Base-by-base conservation (phyloP, 64 coral and sea anemone species). In the Actinia equina region DNA sequence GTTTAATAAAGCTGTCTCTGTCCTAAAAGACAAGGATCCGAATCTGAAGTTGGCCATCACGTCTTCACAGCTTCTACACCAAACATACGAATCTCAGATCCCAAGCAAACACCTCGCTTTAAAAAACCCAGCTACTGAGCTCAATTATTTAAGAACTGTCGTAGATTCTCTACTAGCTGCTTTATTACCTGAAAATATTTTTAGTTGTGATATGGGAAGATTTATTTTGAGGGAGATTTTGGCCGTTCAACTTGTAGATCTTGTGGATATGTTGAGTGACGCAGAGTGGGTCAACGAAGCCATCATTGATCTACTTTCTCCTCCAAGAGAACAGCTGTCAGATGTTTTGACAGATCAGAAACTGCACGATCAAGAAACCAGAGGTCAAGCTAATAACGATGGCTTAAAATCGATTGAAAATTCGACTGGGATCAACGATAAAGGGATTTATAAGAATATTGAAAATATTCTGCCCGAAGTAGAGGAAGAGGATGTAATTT, bases 151-250 rank as follows among this genome's bases (percentile, higher is more conserved):
- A 20, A 89, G 97, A 83, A 91, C 86, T 45, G 90, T 99, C 17
- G 78, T 95, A 4, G 93, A 99, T 87, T 88, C 88, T 20, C 52
- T 99, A 9, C 56, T 99, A 16, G 88, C 82, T 2, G 63, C 84
- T 56, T 77, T 99, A 80, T 85, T 88, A n/a, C 83, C 86, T 7
- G 63, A 83, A 59, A 80, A 99, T 23, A 90, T 88, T 18, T 93
- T 88, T 55, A 93, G 64, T 19, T 99, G 97, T 74, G 84, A 95
- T 74, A 78, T 89, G 16, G 97, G 97, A 6, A 71, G 93, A 87
- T 99, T 99, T 71, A 95, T 99, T 89, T 79, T 99, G n/a, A 86
- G 93, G 30, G 97, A 99, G 52, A 91, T 95, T 88, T 85, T 99
- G 15, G 86, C 97, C 16, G 86, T 91, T 5, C 88, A 91, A 91